A percentile compares a stretch with the other conserved stretches of the same genome.
Conservation (phyloP, 2,113 vertebrate species). For the Orycteropus afer region DNA sequence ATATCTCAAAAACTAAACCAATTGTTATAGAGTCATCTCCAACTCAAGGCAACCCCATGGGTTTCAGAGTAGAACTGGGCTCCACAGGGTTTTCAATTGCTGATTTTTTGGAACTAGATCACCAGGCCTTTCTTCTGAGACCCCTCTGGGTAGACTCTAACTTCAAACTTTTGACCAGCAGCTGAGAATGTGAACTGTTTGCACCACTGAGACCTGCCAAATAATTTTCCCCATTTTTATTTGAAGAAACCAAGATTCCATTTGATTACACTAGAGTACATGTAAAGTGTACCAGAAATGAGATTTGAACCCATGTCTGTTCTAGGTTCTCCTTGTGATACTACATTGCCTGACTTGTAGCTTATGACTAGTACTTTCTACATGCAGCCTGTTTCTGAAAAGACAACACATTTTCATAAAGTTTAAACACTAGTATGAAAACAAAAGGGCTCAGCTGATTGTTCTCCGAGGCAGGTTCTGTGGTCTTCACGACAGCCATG, state of each 20-base stretch:
- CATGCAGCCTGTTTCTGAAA: background rate
- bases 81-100: background rate
- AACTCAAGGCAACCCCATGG: no score
- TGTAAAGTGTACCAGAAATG: background rate
- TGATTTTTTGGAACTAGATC: background rate
- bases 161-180: background rate
- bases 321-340: background rate
- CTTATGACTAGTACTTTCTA: background rate
- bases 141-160: background rate
- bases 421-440: background rate
- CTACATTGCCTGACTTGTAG: background rate
- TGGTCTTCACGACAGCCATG: background rate
- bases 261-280: background rate
- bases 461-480: background rate
- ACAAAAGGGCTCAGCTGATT: background rate
- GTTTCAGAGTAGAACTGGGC: no score
- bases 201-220: no score
- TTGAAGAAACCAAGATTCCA: background rate
- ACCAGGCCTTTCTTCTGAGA: background rate
- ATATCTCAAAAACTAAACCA: no score
- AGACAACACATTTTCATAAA: constrained; percentile 16
- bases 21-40: no score
- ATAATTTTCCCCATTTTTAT: background rate
- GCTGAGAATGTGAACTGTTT: background rate
- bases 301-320: background rate